Evolutionary conservation across 2,797 vertebrate species (phyloP), one percentile per base, ranked within the genome.

Genomic region (Halcyon badia): DNA sequence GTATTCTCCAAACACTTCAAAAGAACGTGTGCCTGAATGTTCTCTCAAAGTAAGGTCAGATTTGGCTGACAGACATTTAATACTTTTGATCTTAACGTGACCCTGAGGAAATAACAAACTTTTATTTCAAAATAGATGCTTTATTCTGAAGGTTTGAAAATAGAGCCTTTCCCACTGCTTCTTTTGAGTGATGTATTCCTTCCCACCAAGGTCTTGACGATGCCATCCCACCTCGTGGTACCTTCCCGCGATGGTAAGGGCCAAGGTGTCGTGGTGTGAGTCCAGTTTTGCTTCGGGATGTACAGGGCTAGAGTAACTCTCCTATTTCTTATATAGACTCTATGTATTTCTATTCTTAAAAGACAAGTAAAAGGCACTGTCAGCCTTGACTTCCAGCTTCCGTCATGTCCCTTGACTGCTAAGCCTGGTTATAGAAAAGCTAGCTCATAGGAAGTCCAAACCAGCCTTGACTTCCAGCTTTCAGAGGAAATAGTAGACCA

Each of bases 61-160:
- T 58, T 46, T 92, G 62, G 51, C 88, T 91, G 70, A 76, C 46
- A 87, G 86, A 73, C 22, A 71, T 87, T 78, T 90, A 70, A 60
- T 39, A 35, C 3, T 0, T 69, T 89, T 93, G 89, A 92, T 91
- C 84, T 84, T 64, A 73, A 44, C 0, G 3, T 61, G 75, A 91
- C 68, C 81, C 41, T 89, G 39, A 57, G 86, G 51, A 96, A 94
- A 77, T 44, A 92, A 56, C 18, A 56, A 75, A 83, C 3, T 78
- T 84, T 51, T 64, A 15, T 66, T 90, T 77, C 12, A 87, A 81
- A 83, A 92, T 37, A 46, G 56, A 64, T 52, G 10, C 20, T 80
- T 92, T 56, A 49, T 87, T 89, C 48, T 33, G 39, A 76, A 70
- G n/a, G 73, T 52, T 5, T 82, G 78, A 79, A 94, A 83, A 62